Conservation (phyloP, 2,113 vertebrate genomes). For the Motacilla tschutschensis region DNA sequence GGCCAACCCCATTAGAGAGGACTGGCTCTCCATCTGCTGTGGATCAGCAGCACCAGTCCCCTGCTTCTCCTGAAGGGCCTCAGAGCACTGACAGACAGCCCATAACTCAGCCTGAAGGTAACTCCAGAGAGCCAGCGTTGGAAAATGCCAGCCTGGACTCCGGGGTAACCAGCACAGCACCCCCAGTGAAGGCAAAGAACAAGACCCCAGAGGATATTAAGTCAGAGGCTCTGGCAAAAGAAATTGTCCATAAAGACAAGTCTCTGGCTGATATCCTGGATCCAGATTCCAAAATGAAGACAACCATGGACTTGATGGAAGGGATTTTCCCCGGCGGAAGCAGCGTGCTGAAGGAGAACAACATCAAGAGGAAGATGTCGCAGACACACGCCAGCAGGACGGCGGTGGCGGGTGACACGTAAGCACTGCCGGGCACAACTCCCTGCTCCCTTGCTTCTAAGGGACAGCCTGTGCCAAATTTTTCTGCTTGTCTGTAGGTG, state of each 20-base stretch:
- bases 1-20: neutral
- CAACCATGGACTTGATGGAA: constrained; percentile 90
- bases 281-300: constrained; percentile 84
- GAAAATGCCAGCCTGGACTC: neutral
- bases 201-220: constrained; percentile 81
- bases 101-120: neutral
- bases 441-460: neutral
- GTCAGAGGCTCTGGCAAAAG: constrained; percentile 82
- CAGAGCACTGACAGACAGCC: neutral
- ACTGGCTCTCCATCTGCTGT: neutral
- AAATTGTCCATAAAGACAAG: constrained; percentile 84
- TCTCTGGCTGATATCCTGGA: constrained; percentile 87
- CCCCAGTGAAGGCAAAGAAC: constrained; percentile 36
- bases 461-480: neutral
- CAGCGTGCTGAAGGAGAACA: constrained; percentile 61
- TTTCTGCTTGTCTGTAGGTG: neutral
- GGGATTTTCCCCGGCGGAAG: constrained; percentile 81
- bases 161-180: neutral
- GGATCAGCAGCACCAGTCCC: neutral
- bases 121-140: neutral
- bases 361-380: constrained; percentile 52
- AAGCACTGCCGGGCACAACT: neutral
- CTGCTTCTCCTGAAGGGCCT: neutral
- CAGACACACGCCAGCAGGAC: constrained; percentile 34
- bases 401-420: constrained; percentile 19